Conservation (phyloP, 2,113 vertebrate genomes). For the Ivindomyrus marchei region DNA sequence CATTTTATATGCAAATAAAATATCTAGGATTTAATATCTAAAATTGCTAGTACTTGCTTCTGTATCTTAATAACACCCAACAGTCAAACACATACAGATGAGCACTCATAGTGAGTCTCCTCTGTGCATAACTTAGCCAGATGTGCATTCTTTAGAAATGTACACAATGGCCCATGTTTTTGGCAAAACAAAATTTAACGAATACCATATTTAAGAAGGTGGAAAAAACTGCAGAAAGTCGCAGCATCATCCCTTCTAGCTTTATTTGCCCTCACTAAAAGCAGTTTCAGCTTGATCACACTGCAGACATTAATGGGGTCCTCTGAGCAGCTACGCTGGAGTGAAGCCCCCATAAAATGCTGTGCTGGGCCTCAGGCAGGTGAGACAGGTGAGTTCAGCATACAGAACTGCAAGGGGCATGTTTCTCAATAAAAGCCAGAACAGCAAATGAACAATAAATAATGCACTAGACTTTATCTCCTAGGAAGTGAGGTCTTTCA, state of each 20-base stretch:
- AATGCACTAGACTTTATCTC: background rate
- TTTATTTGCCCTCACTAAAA: background rate
- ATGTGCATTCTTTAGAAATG: constrained; percentile 2
- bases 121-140: background rate
- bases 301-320: background rate
- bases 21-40: background rate
- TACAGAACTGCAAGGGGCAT: background rate
- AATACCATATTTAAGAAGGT: constrained; percentile 6
- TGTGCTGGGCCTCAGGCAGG: background rate
- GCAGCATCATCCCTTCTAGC: background rate
- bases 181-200: constrained; percentile 9
- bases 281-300: constrained; percentile 11
- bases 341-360: background rate
- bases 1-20: background rate
- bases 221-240: background rate
- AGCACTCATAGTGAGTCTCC: background rate
- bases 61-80: background rate
- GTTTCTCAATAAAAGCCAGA: background rate
- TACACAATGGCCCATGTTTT: background rate
- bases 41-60: background rate
- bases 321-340: background rate
- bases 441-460: background rate
- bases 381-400: constrained; percentile 2
- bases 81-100: background rate
- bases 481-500: background rate